Evolutionary conservation across 2,888 invertebrate genomes (phyloP), one percentile per base, ranked within the genome.

Genomic region (Noctua janthe): DNA sequence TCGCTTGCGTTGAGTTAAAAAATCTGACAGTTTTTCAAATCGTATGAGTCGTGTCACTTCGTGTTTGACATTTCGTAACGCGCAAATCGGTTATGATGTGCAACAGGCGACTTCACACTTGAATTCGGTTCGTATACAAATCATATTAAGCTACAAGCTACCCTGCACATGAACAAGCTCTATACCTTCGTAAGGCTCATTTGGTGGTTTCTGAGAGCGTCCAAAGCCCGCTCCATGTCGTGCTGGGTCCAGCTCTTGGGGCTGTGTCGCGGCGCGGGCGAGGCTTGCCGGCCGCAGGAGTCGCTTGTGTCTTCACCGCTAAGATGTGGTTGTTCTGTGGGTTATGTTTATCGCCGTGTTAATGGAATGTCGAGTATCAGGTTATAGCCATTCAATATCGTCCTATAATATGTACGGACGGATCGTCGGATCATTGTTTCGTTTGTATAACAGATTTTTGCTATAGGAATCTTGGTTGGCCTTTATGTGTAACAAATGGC

Each of bases 171-270:
- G 23, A 35, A 59, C 7, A 47, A 47, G 20, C 20, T 59, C 66
- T 6, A 1, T 92, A 98, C 98, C 97, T 99, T 99, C 81, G 99
- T 99, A 85, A 99, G 97, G 92, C 99, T 99, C 99, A 99, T 99
- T 92, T 98, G 98, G 93, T 98, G 98, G 93, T 98, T 98, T 94
- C 98, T 97, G 85, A 99, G 97, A 56, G 99, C 99, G 89, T 99
- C 98, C 90, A 99, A 97, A 78, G 99, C 99, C 91, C 98, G 97
- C 91, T 99, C 98, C 99, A 99, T 99, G 94, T 99, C 99, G 91
- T 98, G 98, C 95, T 98, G 98, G 62, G 98, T 98, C 99, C 99
- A 99, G 85, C 98, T 98, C 96, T 98, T 99, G 74, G 98, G 98
- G 86, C 98, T 94, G 62, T 91, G 91, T 6, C 98, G 94, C 96